A percentile compares a stretch with the other conserved stretches of the same genome.
Evolutionary conservation across 2,888 invertebrate species (phyloP).

Genomic region (Pyrgus malvae): DNA sequence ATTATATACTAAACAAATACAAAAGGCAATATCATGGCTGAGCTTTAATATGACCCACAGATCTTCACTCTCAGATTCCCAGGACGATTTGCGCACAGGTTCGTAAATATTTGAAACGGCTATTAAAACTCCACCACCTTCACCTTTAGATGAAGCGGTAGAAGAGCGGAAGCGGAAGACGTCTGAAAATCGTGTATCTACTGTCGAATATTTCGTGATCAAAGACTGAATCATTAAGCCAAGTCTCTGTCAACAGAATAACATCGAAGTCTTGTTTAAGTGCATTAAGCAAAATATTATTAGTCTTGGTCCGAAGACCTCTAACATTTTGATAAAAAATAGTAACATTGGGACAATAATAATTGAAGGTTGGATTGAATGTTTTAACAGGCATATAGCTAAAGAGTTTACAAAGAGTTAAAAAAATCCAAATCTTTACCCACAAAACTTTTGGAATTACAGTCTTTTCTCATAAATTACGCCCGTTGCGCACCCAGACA

Average conservation of each 20-base stretch:
- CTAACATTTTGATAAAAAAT: constrained; percentile 14
- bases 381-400: too few relatives aligned
- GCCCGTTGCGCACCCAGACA: constrained; percentile 26
- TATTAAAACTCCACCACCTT: background rate
- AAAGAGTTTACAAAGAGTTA: constrained; percentile 2
- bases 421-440: constrained; percentile 5
- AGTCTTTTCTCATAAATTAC: constrained; percentile 23
- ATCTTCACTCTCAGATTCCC: constrained; percentile 9
- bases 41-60: background rate
- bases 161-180: constrained; percentile 5
- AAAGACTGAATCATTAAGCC: constrained; percentile 9
- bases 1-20: constrained; percentile 2
- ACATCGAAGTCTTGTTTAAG: background rate
- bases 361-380: too few relatives aligned
- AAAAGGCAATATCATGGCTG: background rate
- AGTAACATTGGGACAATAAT: background rate
- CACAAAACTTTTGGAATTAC: constrained; percentile 12
- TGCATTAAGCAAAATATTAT: background rate
- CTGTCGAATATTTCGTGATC: constrained; percentile 13
- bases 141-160: background rate
- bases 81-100: constrained; percentile 1
- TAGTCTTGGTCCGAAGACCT: constrained; percentile 11
- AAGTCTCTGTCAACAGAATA: background rate
- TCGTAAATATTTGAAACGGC: background rate
- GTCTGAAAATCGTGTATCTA: constrained; percentile 10